Evolutionary conservation across 2,797 vertebrate species (phyloP).

Genomic region (Enteromius paludinosus): DNA sequence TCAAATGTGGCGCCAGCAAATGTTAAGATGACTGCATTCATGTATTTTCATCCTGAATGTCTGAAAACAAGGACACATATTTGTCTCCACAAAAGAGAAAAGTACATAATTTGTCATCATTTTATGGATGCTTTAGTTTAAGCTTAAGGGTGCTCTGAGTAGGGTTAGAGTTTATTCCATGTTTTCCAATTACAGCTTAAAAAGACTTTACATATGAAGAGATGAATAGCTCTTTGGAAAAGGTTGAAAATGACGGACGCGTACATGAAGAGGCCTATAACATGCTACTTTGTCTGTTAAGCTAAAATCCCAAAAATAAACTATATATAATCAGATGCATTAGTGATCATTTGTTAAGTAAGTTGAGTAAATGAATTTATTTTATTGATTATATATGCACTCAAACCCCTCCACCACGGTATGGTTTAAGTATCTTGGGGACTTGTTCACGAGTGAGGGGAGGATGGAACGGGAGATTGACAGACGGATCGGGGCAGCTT

Average conservation of each 20-base stretch:
- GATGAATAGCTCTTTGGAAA: slow-evolving; percentile 8
- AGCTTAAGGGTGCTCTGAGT: not conserved
- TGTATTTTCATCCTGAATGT: not conserved
- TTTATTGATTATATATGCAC: too few relatives aligned
- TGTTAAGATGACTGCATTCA: not conserved
- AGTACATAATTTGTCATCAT: not conserved
- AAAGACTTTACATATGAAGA: not conserved
- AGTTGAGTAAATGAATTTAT: too few relatives aligned
- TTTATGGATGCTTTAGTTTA: not conserved
- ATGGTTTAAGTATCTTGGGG: too few relatives aligned
- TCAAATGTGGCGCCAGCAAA: not conserved
- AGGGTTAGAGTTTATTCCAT: not conserved
- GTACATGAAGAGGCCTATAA: not conserved
- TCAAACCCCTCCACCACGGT: too few relatives aligned
- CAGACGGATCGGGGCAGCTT: too few relatives aligned
- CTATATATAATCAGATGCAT: not conserved
- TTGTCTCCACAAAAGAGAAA: not conserved
- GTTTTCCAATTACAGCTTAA: not conserved
- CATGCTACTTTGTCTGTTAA: not conserved
- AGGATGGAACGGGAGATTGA: too few relatives aligned
- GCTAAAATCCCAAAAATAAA: not conserved
- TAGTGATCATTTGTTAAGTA: too few relatives aligned
- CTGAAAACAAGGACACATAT: slow-evolving; percentile 22
- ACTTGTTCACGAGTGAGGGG: too few relatives aligned
- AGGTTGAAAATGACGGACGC: not conserved